These are phyloP conservation scores for Parambassis ranga DNA, from an alignment of 2,797 vertebrate genomes.

Conservation along the genomic window DNA sequence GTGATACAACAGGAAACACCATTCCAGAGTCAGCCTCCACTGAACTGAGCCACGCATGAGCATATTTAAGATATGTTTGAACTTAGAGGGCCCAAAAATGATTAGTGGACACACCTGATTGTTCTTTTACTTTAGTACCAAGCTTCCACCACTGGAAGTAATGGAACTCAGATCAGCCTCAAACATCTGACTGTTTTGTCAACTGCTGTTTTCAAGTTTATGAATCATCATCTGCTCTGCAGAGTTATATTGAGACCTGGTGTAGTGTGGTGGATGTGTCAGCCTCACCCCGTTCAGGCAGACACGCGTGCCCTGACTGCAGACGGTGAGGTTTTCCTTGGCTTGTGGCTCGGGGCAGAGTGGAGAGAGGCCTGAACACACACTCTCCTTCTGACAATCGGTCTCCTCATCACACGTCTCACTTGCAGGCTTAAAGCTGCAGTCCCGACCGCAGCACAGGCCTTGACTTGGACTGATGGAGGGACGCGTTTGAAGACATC, in stretches of 20 bases:
- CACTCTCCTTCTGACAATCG: conserved; percentile 73
- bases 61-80: too few species aligned
- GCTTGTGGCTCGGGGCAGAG: conserved; percentile 69
- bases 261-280: neutral
- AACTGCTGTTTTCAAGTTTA: neutral
- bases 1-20: too few species aligned
- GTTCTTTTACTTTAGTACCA: too few species aligned
- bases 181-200: neutral
- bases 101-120: too few species aligned
- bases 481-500: neutral
- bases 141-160: too few species aligned
- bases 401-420: conserved; percentile 75
- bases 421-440: conserved; percentile 65
- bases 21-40: too few species aligned
- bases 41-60: too few species aligned
- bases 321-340: conserved; percentile 81
- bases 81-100: too few species aligned
- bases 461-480: conserved; percentile 83
- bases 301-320: conserved; percentile 77
- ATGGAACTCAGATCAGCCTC: too few species aligned
- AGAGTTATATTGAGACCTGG: neutral
- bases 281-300: conserved; percentile 82
- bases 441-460: conserved; percentile 76
- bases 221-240: neutral
- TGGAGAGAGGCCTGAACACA: conserved; percentile 74